Percentiles rank a stretch among this genome's conserved stretches.
These are phyloP conservation scores for Poecile montanus DNA, from an alignment of 2,797 vertebrate genomes.

Conservation along the genomic window DNA sequence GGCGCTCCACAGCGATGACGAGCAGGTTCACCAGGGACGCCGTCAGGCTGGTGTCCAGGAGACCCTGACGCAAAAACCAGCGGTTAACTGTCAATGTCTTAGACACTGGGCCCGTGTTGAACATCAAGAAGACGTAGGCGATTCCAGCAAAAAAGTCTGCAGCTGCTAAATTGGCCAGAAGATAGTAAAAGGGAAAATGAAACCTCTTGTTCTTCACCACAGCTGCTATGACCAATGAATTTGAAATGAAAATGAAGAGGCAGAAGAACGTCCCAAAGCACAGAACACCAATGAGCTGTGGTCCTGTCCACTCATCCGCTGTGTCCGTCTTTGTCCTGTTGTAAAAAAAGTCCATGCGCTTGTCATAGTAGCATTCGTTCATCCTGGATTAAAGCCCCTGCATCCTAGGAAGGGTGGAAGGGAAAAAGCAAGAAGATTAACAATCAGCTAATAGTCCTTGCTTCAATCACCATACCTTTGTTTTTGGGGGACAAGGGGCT, in stretches of 20 bases:
- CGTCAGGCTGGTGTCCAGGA: conserved; percentile 92
- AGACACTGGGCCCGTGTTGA: conserved; percentile 89
- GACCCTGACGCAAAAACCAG: conserved; percentile 94
- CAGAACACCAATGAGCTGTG: conserved; percentile 83
- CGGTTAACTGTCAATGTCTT: conserved; percentile 83
- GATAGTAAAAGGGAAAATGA: conserved; percentile 97
- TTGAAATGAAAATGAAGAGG: conserved; percentile 93
- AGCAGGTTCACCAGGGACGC: conserved; percentile 93
- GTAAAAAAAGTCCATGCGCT: conserved; percentile 93
- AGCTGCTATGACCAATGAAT: conserved; percentile 91
- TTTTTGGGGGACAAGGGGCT: rapidly evolving
- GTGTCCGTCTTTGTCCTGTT: conserved; percentile 79
- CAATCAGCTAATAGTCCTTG: not conserved
- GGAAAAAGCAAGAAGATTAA: not conserved
- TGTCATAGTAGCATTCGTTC: conserved; percentile 86
- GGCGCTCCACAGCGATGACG: conserved; percentile 94
- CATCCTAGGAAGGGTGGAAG: conserved; percentile 67
- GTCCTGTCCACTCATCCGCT: conserved; percentile 78
- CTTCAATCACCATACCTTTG: not conserved
- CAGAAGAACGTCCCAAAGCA: conserved; percentile 92
- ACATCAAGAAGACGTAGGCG: conserved; percentile 96
- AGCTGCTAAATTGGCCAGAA: conserved; percentile 92
- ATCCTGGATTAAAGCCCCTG: conserved; percentile 78
- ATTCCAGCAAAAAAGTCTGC: conserved; percentile 96
- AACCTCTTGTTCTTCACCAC: conserved; percentile 93